Evolutionary conservation across 2,888 invertebrate genomes (phyloP).

Genomic region (Uropetala carovei): DNA sequence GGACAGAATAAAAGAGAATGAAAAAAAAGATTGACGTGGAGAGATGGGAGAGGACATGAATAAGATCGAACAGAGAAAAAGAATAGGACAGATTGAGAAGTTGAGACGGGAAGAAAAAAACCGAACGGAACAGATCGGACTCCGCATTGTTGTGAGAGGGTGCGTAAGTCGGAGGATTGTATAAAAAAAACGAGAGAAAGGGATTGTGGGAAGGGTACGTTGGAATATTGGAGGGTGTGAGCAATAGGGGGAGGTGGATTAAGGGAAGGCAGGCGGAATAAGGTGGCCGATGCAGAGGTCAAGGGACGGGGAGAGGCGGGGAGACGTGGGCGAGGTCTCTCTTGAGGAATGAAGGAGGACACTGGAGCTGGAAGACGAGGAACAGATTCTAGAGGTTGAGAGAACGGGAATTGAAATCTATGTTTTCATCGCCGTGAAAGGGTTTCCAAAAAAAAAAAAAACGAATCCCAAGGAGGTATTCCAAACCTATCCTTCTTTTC

Average conservation of each 20-base stretch:
- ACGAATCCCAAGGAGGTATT: background rate
- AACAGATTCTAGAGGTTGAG: background rate
- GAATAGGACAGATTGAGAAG: background rate
- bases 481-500: conserved; percentile 28
- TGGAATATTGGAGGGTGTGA: background rate
- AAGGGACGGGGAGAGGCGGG: background rate
- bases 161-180: background rate
- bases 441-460: background rate
- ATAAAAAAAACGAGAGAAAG: background rate
- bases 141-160: background rate
- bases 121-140: background rate
- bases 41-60: background rate
- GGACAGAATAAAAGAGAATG: background rate
- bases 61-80: background rate
- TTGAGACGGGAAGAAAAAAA: too few relatives aligned
- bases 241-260: too few relatives aligned
- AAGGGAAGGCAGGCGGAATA: background rate
- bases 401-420: conserved; percentile 6
- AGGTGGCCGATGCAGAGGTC: background rate
- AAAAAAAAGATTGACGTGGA: background rate
- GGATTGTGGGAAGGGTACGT: background rate
- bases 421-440: conserved; percentile 21
- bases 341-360: background rate
- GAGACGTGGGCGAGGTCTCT: too few relatives aligned
- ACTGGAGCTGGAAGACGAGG: background rate